Percentiles rank a stretch among this genome's conserved stretches.
Evolutionary conservation across 2,113 vertebrate genomes (phyloP).

Genomic region (Tetraodon nigroviridis): DNA sequence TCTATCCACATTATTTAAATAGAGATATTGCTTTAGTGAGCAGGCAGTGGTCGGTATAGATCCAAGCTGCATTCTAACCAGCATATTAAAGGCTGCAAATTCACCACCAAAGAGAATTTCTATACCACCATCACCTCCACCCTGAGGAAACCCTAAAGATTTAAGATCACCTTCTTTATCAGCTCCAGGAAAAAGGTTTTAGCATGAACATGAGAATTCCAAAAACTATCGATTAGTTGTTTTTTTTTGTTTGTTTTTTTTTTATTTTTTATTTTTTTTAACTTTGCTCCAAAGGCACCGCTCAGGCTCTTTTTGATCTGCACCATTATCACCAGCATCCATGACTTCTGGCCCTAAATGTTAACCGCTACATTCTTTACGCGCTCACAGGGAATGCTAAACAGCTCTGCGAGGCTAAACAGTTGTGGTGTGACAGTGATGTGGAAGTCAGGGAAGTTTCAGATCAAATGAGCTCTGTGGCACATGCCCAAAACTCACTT

Average conservation of each 20-base stretch:
- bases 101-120: conserved; percentile 35
- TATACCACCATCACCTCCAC: conserved; percentile 30
- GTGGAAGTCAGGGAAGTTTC: too few relatives aligned
- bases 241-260: too few relatives aligned
- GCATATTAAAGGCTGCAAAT: conserved; percentile 25
- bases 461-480: too few relatives aligned
- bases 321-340: too few relatives aligned
- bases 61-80: conserved; percentile 28
- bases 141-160: conserved; percentile 11
- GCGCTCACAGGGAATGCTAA: conserved; percentile 45
- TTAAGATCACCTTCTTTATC: neutral
- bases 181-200: neutral
- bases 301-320: too few relatives aligned
- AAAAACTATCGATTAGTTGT: neutral
- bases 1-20: conserved; percentile 54
- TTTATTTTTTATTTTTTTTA: too few relatives aligned
- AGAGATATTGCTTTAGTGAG: conserved; percentile 23
- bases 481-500: too few relatives aligned
- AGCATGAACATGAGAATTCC: neutral
- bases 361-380: too few relatives aligned
- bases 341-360: too few relatives aligned
- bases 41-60: conserved; percentile 5
- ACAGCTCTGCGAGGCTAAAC: conserved; percentile 52
- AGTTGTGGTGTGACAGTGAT: conserved; percentile 38
- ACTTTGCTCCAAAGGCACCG: too few relatives aligned